Base-by-base conservation (phyloP, 2,113 vertebrate genomes). In the Pygoscelis antarcticus region DNA sequence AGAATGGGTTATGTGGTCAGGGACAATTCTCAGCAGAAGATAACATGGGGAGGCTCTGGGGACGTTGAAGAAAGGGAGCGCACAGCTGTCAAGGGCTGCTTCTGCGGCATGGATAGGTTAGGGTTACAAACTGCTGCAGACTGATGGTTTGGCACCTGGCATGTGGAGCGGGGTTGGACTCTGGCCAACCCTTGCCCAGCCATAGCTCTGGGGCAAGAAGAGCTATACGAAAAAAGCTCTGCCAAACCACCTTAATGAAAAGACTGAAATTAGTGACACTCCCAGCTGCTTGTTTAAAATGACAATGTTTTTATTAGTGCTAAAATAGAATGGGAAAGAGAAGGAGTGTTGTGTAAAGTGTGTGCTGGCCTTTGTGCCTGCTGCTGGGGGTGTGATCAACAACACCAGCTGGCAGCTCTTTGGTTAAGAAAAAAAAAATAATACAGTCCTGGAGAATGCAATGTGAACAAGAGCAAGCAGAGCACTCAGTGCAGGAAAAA, bases 401-500 rank as follows among this genome's bases (percentile, higher is more conserved):
- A 96, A 91, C 95, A 97, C 95, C 97, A 97, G 97, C 97, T 98
- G 97, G 96, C 94, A 97, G 96, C 96, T 97, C 96, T 97, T 96
- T 85, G 94, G 95, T 94, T 95, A 96, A 96, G 93, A 44, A 94
- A 96, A 96, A 96, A 95, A 84, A 96, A 89, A 90, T 17, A 94
- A 93, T 79, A 49, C 78, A 85, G 83, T 96, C 95, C 91, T 96
- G 82, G 90, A 96, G 84, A 93, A 77, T 89, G 93, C 96, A 90
- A 47, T 68, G 70, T 81, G 90, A 89, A 93, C 75, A 84, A 95
- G 94, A 96, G 80, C 82, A 87, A 90, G 90, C 88, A 80, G 93
- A 92, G 90, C 82, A 93, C 96, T 96, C 89, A 87, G 87, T 14
- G 9, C 90, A 94, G 96, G 93, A 96, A 94, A 91, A 96, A 96